Evolutionary conservation across 2,797 vertebrate genomes (phyloP).

Genomic region (Oreochromis grahami): DNA sequence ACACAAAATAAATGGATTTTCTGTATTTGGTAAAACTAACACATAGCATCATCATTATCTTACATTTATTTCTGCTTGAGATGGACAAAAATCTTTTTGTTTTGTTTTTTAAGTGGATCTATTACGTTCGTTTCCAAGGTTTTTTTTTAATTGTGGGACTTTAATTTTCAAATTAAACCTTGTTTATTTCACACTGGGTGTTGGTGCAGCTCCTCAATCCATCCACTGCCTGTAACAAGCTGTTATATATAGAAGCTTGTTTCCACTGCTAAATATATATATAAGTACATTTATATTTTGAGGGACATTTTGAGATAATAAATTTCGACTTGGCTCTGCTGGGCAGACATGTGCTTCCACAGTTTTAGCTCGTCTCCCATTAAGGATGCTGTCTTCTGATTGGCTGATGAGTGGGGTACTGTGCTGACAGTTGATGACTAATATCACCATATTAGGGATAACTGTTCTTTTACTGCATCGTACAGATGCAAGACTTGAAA

Average conservation of each 20-base stretch:
- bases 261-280: background rate
- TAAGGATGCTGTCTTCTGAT: background rate
- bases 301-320: background rate
- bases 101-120: background rate
- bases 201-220: background rate
- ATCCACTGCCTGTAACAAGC: background rate
- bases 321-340: fast-evolving
- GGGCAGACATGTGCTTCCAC: background rate
- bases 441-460: background rate
- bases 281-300: background rate
- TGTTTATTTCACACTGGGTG: background rate
- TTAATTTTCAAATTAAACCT: background rate
- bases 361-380: background rate
- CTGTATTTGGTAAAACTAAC: background rate
- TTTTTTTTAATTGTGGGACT: fast-evolving
- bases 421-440: background rate
- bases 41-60: background rate
- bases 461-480: background rate
- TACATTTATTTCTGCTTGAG: background rate
- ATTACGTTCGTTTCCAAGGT: fast-evolving
- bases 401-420: background rate
- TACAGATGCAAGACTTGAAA: background rate
- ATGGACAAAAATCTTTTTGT: background rate
- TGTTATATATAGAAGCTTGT: background rate
- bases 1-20: background rate